phyloP scores from a whole-genome alignment of 2,113 vertebrate genomes.

The Indicator indicator region DNA sequence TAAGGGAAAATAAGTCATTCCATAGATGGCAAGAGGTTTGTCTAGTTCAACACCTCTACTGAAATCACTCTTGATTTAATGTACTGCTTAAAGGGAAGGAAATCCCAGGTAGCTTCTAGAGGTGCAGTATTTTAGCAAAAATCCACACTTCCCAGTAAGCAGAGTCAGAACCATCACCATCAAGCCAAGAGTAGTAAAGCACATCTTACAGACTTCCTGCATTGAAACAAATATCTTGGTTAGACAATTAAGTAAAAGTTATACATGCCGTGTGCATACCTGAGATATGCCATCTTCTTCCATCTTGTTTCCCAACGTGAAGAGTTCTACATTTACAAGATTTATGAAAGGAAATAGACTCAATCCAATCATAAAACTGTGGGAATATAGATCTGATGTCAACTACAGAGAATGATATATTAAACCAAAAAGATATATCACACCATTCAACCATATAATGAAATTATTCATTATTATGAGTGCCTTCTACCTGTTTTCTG shows the following conservation, averaged over 20 bases:
- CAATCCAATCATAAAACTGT: neutral
- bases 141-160: neutral
- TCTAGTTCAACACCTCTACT: neutral
- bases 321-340: neutral
- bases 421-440: neutral
- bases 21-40: neutral
- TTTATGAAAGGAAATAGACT: neutral
- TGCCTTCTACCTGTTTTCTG: neutral
- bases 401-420: neutral
- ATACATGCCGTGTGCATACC: neutral
- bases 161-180: neutral
- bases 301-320: neutral
- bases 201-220: neutral
- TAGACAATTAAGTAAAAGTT: neutral
- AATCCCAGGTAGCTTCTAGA: neutral
- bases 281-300: neutral
- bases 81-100: neutral
- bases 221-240: neutral
- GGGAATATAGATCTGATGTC: neutral
- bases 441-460: neutral
- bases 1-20: neutral
- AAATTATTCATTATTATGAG: neutral
- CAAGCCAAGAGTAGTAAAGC: neutral
- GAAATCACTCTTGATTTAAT: neutral
- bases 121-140: neutral